These are phyloP conservation scores for Leptonema lineaticorne DNA, from an alignment of 1,140 invertebrate species.

Conservation along the genomic window DNA sequence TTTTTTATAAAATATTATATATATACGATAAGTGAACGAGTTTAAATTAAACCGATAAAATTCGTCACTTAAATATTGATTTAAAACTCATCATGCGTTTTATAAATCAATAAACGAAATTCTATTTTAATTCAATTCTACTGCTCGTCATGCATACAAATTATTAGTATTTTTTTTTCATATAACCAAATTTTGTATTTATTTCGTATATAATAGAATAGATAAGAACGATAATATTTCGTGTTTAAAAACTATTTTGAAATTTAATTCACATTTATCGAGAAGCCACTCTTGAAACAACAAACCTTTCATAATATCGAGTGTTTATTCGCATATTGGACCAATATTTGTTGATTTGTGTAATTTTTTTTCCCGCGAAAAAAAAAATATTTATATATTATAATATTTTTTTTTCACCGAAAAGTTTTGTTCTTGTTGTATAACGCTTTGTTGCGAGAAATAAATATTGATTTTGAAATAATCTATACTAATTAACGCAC, in stretches of 20 bases:
- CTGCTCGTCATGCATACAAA: not conserved
- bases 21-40: no score
- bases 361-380: not conserved
- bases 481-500: not conserved
- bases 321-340: not conserved
- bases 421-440: constrained; percentile 2
- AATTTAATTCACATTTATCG: not conserved
- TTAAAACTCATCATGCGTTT: no score
- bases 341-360: not conserved
- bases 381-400: not conserved
- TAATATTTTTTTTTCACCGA: not conserved
- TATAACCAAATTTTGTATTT: no score
- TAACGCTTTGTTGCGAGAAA: not conserved
- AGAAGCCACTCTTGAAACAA: not conserved
- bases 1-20: no score
- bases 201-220: no score
- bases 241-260: not conserved
- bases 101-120: no score
- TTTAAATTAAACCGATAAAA: no score
- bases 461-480: constrained; percentile 9
- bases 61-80: no score
- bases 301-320: not conserved
- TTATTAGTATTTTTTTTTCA: not conserved
- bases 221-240: no score
- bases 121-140: not conserved